Evolutionary conservation across 2,113 vertebrate genomes (phyloP).

Genomic region (Felis catus): DNA sequence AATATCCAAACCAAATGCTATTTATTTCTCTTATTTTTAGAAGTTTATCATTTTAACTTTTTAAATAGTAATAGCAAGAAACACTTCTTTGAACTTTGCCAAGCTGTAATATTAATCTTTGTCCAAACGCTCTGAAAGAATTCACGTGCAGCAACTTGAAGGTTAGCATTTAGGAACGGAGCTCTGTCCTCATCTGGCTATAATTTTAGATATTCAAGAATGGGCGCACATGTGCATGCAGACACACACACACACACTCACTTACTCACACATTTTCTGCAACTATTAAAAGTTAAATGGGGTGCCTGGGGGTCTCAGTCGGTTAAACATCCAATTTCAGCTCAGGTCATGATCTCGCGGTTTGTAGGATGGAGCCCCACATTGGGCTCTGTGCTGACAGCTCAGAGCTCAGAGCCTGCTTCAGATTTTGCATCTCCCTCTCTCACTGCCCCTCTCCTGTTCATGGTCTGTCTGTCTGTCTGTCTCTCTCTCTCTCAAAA

Average conservation of each 20-base stretch:
- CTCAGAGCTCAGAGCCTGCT: no score
- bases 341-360: no score
- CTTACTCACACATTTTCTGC: not conserved
- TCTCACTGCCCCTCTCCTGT: no score
- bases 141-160: slow-evolving; percentile 19
- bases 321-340: no score
- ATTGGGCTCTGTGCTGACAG: no score
- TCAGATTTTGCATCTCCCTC: no score
- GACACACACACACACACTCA: not conserved
- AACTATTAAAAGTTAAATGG: slow-evolving; percentile 45
- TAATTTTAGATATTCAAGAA: not conserved
- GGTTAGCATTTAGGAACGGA: slow-evolving; percentile 53
- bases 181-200: not conserved
- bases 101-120: slow-evolving; percentile 34
- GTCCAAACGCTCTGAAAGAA: slow-evolving; percentile 56
- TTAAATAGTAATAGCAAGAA: slow-evolving; percentile 51
- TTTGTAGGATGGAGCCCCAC: no score
- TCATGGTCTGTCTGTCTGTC: no score
- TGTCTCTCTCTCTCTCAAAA: no score
- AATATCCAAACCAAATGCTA: not conserved
- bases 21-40: slow-evolving; percentile 46
- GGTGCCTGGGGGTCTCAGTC: no score
- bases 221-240: fast-evolving
- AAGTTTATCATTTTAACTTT: slow-evolving; percentile 64
- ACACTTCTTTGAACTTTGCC: slow-evolving; percentile 47